Evolutionary conservation across 2,888 invertebrate genomes (phyloP).

Genomic region (Teinopalpus imperialis): DNA sequence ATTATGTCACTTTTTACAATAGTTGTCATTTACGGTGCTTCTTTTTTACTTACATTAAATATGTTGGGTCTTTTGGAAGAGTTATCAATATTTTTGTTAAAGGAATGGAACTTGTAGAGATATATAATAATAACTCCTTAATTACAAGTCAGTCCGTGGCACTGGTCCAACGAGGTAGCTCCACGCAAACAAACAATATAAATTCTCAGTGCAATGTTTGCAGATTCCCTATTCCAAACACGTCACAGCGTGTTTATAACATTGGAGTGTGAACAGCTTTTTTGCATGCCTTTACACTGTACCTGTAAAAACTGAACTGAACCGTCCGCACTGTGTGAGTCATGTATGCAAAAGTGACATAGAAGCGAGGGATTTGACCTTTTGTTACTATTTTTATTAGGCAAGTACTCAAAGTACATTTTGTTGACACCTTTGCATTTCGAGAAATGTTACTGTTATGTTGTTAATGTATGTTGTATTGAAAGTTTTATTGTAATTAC

Average conservation of each 20-base stretch:
- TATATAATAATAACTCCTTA: slow-evolving; percentile 10
- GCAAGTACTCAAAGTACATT: too few relatives aligned
- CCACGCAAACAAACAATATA: slow-evolving; percentile 25
- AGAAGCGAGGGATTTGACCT: slow-evolving; percentile 16
- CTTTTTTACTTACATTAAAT: too few relatives aligned
- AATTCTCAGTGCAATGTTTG: slow-evolving; percentile 19
- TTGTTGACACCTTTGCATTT: too few relatives aligned
- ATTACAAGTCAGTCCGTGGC: slow-evolving; percentile 20
- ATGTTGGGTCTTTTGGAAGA: too few relatives aligned
- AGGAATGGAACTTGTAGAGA: slow-evolving; percentile 3
- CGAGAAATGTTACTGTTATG: too few relatives aligned
- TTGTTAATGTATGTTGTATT: too few relatives aligned
- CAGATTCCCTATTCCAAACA: slow-evolving; percentile 44
- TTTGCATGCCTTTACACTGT: slow-evolving; percentile 17
- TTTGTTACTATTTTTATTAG: too few relatives aligned
- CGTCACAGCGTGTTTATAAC: slow-evolving; percentile 41
- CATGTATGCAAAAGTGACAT: slow-evolving; percentile 19
- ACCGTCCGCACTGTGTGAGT: slow-evolving; percentile 10
- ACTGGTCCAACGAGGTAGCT: slow-evolving; percentile 24
- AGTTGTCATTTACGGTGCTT: too few relatives aligned
- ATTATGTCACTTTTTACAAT: too few relatives aligned
- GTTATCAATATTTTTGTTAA: slow-evolving; percentile 2
- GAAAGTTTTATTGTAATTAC: too few relatives aligned
- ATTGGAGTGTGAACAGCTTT: slow-evolving; percentile 22
- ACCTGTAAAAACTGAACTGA: slow-evolving; percentile 11